Base-by-base conservation (phyloP, 92 coral and sea anemone species). In the Heliopora coerulea region DNA sequence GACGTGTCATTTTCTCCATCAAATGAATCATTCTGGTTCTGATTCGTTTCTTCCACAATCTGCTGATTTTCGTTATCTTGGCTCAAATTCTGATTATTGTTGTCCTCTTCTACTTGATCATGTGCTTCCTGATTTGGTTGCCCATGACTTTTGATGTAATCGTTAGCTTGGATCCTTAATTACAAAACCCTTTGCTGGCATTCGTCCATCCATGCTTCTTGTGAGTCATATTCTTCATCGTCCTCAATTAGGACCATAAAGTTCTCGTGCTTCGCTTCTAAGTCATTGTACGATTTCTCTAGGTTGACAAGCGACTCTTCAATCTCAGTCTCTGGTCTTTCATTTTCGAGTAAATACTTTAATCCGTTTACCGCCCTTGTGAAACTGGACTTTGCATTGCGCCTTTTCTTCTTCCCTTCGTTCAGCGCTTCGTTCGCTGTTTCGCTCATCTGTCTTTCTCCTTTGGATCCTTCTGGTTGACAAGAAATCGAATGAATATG, bases 361-460 rank as follows among this genome's bases (percentile, higher is more conserved):
- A 62, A 32, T 0, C 40, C 68, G 9, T 62, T 62, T 62, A 10
- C 68, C 10, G 68, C 68, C 14, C 68, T 62, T 32, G 41, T 62
- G 44, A 62, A 0, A 27, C 9, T 32, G 7, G 68, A 27, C 10
- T 62, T 62, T 30, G 68, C 68, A 27, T 1, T 1, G 24, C 42
- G 39, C 44, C 68, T 35, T 21, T 62, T 62, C 17, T 27, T 62
- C 44, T 62, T 62, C 52, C 14, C 52, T 46, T 46, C n/a, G n/a
- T 46, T 46, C n/a, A 46, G n/a, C 7, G 52, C 52, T 15, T 46
- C 52, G 14, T 46, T 8, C 2, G 2, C n/a, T 15, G n/a, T 46
- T n/a, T 46, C 52, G 3, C 52, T 46, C 52, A 37, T 37, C 11
- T 37, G 4, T 4, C 11, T 11, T 37, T 11, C 42, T 11, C 11